These are phyloP conservation scores for Mechanitis mazaeus DNA, from an alignment of 2,888 invertebrate genomes.

Conservation along the genomic window DNA sequence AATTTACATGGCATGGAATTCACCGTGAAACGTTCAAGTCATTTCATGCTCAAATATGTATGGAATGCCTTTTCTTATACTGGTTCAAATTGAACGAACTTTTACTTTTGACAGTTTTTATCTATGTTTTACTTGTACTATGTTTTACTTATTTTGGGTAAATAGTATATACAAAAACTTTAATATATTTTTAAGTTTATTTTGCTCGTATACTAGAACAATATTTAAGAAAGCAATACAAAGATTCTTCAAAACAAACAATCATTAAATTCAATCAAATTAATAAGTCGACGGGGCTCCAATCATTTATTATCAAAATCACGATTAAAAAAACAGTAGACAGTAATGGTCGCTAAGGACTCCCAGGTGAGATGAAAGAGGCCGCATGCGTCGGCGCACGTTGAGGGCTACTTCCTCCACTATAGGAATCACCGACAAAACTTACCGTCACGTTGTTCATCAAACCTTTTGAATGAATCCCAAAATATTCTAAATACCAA, in stretches of 20 bases:
- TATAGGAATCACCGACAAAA: conserved; percentile 10
- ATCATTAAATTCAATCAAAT: conserved; percentile 54
- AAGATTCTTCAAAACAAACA: conserved; percentile 46
- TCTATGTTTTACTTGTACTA: too few species aligned
- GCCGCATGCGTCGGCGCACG: conserved; percentile 46
- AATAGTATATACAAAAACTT: too few species aligned
- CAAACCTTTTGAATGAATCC: not conserved
- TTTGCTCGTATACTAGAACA: too few species aligned
- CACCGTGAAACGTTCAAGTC: conserved; percentile 55
- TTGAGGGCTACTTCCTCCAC: conserved; percentile 60
- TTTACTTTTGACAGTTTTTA: too few species aligned
- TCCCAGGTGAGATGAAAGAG: conserved; percentile 67
- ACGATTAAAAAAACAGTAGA: conserved; percentile 23
- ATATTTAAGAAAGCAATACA: conserved; percentile 25
- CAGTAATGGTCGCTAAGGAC: conserved; percentile 46
- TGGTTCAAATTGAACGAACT: too few species aligned
- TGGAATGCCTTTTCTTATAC: conserved; percentile 51
- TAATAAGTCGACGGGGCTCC: conserved; percentile 54
- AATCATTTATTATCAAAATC: conserved; percentile 67
- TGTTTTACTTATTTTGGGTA: too few species aligned
- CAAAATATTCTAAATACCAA: not conserved
- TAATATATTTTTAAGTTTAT: too few species aligned
- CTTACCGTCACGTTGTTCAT: not conserved
- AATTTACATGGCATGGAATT: conserved; percentile 57
- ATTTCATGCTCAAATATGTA: conserved; percentile 57